phyloP scores from a whole-genome alignment of 2,113 vertebrate genomes.

The Corythoichthys intestinalis region DNA sequence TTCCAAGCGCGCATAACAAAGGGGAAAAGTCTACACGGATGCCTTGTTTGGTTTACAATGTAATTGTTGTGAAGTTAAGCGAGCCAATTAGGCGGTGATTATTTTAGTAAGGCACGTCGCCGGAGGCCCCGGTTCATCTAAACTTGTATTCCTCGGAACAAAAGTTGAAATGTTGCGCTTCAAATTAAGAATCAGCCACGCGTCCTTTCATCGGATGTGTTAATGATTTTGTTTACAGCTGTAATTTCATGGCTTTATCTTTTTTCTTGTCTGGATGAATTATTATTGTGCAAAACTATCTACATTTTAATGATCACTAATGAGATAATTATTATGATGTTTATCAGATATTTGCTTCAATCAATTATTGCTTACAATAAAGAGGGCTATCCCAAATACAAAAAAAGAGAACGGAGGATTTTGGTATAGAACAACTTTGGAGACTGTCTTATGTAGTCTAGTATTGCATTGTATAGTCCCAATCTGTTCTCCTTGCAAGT shows the following conservation, averaged over 20 bases:
- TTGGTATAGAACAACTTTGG: no score
- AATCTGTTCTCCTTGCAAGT: no score
- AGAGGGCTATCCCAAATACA: no score
- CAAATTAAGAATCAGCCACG: constrained; percentile 53
- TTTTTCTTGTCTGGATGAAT: constrained; percentile 36
- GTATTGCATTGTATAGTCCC: no score
- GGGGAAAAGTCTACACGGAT: constrained; percentile 35
- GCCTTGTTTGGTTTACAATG: constrained; percentile 57
- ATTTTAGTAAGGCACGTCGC: constrained; percentile 55
- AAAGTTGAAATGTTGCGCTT: constrained; percentile 52
- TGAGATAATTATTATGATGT: no score
- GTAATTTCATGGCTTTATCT: constrained; percentile 46
- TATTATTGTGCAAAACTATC: constrained; percentile 21
- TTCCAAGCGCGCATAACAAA: constrained; percentile 46
- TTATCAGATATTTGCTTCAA: no score
- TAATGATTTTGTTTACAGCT: constrained; percentile 55
- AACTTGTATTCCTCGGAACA: constrained; percentile 33
- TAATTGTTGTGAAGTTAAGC: constrained; percentile 69
- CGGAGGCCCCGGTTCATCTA: constrained; percentile 53
- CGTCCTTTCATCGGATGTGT: constrained; percentile 53
- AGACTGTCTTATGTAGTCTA: no score
- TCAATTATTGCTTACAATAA: no score
- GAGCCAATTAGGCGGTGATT: constrained; percentile 67
- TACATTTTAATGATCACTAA: no score
- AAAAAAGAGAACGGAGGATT: no score